Evolutionary conservation across 2,888 invertebrate species (phyloP), one percentile per base, ranked within the genome.

Genomic region (Yponomeuta evonymella): DNA sequence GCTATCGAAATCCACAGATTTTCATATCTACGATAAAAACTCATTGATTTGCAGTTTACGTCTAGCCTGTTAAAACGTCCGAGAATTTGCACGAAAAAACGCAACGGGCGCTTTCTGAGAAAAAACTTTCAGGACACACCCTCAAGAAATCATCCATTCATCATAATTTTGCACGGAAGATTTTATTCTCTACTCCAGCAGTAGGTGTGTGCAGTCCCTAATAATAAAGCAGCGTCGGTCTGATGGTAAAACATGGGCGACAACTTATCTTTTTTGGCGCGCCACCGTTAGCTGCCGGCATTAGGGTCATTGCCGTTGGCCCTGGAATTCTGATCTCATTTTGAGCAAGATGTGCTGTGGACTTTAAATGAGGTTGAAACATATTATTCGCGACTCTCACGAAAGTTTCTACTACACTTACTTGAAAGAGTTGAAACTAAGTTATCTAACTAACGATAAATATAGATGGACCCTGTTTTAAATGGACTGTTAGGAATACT

Each of bases 191-290:
- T 69, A 72, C 62, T 69, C 70, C 67, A 48, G 43, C 48, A 6
- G 30, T 30, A 67, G 33, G 23, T 43, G 67, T 48, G 33, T 48
- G 48, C 51, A 51, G 51, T 36, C 36, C 23, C 43, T 43, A 43
- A 43, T 29, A 68, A 70, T 79, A 79, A 79, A 80, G 78, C 79
- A 78, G 72, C 70, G 66, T 43, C 51, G 12, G 51, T 73, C 76
- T 77, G 76, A 80, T 81, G 79, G 81, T 81, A 82, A 83, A 82
- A 80, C 79, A 77, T 77, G 72, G 79, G 77, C 75, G 71, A 72
- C 64, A 72, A 73, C 71, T 71, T 71, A 75, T 79, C 79, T 81
- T 80, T 79, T 78, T 76, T 75, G 76, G 62, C 69, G 48, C 48
- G 70, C 9, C 62, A 62, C 77, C 79, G 79, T 81, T 58, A 58